Base-by-base conservation (phyloP, 2,888 invertebrate genomes). In the Pachymerium ferrugineum region DNA sequence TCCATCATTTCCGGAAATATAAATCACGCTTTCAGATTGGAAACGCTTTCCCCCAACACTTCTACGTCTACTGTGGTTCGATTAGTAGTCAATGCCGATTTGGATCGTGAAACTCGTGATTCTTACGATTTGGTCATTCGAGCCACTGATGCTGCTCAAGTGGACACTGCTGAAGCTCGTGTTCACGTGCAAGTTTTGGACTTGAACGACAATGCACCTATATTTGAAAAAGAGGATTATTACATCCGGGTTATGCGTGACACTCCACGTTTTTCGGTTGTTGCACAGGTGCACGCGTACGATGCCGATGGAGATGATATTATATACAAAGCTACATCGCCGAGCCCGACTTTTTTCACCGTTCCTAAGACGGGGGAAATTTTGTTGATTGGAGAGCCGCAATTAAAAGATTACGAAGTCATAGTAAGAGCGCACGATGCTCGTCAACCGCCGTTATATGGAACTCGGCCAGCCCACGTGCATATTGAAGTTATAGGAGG, bases 331-430 rank as follows among this genome's bases (percentile, higher is more conserved):
- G 84, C 97, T 73, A 87, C 88, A 74, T 79, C 82, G 0, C 88
- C 90, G 2, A 92, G 90, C 77, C 91, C 91, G 80, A 86, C 91
- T 78, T 89, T 93, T 54, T 91, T 94, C 14, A 91, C 97, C 77
- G 93, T 96, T 2, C 95, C 96, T 0, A 94, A 94, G 84, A 94
- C 94, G 0, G 97, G 97, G 0, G 93, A 94, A 81, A 84, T 97
- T 19, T 88, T 95, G 79, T 82, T 95, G 8, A 78, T 78, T 70
- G 90, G 90, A 16, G 91, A 90, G 25, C 77, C 78, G 5, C 78
- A 76, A 30, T 73, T 85, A 75, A 83, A 85, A 76, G 89, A 89
- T 78, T 86, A 88, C 70, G 88, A 91, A 79, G 81, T 95, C 69
- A 87, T 88, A 77, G 89, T 94, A 1, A 87, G 92, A 78, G 93